phyloP scores from a whole-genome alignment of 2,888 invertebrate species.

The Nemapogon koenigi region DNA sequence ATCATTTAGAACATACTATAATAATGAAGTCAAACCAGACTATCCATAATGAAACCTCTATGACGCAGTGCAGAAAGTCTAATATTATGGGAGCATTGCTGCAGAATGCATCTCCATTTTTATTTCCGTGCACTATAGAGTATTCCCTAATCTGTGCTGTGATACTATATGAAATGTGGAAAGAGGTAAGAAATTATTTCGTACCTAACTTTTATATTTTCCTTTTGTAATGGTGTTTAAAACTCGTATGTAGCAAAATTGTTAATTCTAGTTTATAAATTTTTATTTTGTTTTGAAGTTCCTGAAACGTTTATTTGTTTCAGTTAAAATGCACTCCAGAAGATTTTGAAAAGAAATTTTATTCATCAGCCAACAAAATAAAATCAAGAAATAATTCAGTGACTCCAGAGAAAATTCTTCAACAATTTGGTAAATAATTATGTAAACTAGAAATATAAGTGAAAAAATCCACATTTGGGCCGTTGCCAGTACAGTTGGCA shows the following conservation, averaged over 20 bases:
- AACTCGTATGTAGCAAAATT: too few species aligned
- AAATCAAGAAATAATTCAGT: constrained; percentile 56
- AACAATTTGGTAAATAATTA: constrained; percentile 51
- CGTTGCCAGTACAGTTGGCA: too few species aligned
- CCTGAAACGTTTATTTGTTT: too few species aligned
- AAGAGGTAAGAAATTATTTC: constrained; percentile 66
- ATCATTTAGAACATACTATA: constrained; percentile 67
- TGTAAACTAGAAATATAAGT: too few species aligned
- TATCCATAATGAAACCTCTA: constrained; percentile 24
- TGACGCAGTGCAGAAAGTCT: constrained; percentile 58
- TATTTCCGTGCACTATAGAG: constrained; percentile 90
- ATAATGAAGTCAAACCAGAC: constrained; percentile 20
- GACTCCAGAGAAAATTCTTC: constrained; percentile 57
- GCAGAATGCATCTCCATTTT: constrained; percentile 76
- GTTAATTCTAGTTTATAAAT: too few species aligned
- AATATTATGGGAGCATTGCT: constrained; percentile 76
- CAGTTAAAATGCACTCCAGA: constrained; percentile 56
- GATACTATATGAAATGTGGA: constrained; percentile 90
- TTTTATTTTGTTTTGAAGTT: too few species aligned
- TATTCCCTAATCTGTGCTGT: constrained; percentile 92
- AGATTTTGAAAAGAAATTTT: constrained; percentile 50
- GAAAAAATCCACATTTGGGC: too few species aligned
- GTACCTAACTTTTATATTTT: too few species aligned
- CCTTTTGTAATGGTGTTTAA: constrained; percentile 1
- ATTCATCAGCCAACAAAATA: constrained; percentile 25